Percentiles rank a stretch among this genome's conserved stretches.
These are phyloP conservation scores for Micromussa lordhowensis DNA, from an alignment of 92 coral and sea anemone species.

Conservation along the genomic window DNA sequence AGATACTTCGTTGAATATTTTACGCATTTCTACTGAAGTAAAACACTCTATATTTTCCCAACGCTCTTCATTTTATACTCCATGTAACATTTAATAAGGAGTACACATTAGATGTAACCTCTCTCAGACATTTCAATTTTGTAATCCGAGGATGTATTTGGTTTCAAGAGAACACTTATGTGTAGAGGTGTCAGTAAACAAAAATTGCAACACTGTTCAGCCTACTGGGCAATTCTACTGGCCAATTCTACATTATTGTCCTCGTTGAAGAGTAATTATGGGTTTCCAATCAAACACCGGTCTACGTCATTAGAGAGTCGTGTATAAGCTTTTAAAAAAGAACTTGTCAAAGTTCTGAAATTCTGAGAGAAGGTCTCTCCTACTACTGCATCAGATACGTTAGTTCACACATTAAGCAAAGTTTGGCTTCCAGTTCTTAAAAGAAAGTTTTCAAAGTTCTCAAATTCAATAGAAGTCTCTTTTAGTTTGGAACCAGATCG, in stretches of 20 bases:
- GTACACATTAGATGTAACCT: not conserved
- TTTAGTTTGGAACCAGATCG: conserved; percentile 59
- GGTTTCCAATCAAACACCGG: not conserved
- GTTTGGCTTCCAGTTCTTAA: not conserved
- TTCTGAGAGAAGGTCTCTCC: not conserved
- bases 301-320: not conserved
- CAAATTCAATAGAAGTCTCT: not conserved
- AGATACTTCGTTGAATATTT: not conserved
- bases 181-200: not conserved
- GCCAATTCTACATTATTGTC: not conserved
- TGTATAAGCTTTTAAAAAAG: not conserved
- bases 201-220: not conserved
- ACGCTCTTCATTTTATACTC: not conserved
- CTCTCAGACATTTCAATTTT: not conserved
- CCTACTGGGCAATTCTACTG: not conserved
- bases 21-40: not conserved
- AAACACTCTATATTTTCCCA: not conserved
- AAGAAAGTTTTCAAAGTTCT: not conserved
- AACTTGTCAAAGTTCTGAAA: too few species aligned
- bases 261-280: not conserved
- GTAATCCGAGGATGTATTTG: not conserved
- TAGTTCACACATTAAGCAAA: too few species aligned
- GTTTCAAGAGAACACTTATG: not conserved
- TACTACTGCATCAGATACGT: too few species aligned
- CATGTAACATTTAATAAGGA: not conserved